These are phyloP conservation scores for Mesorhabditis sp. DNA, from an alignment of 2,888 invertebrate genomes.

Conservation along the genomic window DNA sequence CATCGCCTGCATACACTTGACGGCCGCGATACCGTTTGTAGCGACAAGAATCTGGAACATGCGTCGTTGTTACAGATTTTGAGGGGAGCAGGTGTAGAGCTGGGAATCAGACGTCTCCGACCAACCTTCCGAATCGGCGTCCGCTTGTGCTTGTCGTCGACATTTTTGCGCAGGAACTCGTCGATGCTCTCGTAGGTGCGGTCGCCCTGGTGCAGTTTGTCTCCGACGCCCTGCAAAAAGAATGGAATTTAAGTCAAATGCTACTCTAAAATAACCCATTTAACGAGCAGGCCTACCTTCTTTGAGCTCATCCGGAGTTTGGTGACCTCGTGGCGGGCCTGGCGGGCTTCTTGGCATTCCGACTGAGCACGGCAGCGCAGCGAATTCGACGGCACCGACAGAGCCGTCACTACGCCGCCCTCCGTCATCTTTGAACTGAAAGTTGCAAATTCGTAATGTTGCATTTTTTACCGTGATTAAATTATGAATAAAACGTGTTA, in stretches of 20 bases:
- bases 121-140: slow-evolving; percentile 44
- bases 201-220: slow-evolving; percentile 23
- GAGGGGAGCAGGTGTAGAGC: neutral
- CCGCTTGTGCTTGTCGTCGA: slow-evolving; percentile 35
- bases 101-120: neutral
- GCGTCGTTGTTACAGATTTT: slow-evolving; percentile 7
- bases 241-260: neutral
- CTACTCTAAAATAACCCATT: too few relatives aligned
- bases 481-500: too few relatives aligned
- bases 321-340: slow-evolving; percentile 2
- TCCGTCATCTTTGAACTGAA: neutral
- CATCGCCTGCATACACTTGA: slow-evolving; percentile 52
- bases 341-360: neutral
- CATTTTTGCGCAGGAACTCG: slow-evolving; percentile 38
- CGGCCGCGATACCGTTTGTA: slow-evolving; percentile 57
- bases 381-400: neutral
- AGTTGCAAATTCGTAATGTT: neutral
- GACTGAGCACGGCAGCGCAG: neutral
- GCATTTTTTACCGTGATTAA: too few relatives aligned
- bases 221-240: neutral
- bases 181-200: slow-evolving; percentile 30
- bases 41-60: slow-evolving; percentile 52
- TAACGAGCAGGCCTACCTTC: neutral
- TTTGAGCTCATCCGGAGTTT: slow-evolving; percentile 1
- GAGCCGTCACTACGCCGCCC: slow-evolving; percentile 5